Conservation (phyloP, 2,113 vertebrate genomes). For the Psammodynastes pulverulentus region DNA sequence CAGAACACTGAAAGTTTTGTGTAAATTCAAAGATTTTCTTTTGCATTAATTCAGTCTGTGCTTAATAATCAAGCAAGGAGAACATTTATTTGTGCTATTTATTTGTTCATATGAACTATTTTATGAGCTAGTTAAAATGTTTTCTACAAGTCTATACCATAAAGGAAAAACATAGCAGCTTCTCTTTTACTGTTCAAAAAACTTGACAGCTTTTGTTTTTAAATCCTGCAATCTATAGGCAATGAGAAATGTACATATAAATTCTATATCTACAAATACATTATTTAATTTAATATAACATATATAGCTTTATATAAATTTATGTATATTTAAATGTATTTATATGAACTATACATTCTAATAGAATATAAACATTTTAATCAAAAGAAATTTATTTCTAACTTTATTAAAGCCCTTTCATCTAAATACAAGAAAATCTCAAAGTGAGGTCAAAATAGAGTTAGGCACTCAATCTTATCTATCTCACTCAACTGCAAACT, state of each 20-base stretch:
- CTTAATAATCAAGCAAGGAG: neutral
- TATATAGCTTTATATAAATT: too few relatives aligned
- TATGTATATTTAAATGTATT: too few relatives aligned
- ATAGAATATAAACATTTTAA: neutral
- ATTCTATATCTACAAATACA: too few relatives aligned
- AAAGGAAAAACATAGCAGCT: neutral
- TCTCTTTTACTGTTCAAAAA: neutral
- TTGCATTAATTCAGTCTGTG: neutral
- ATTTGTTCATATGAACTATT: neutral
- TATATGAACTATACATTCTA: neutral
- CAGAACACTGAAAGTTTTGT: neutral
- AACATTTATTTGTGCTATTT: neutral
- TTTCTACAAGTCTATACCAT: neutral
- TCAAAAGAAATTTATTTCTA: neutral
- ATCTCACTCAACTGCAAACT: too few relatives aligned
- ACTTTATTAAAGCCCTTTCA: neutral
- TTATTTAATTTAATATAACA: too few relatives aligned
- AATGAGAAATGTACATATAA: too few relatives aligned
- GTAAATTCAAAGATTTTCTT: neutral
- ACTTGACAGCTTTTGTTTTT: neutral
- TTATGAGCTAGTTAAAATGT: neutral
- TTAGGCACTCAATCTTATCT: too few relatives aligned
- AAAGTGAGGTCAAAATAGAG: neutral
- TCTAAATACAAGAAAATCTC: neutral
- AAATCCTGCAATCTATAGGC: neutral